Evolutionary conservation across 2,888 invertebrate genomes (phyloP).

Genomic region (Trichopria drosophilae): DNA sequence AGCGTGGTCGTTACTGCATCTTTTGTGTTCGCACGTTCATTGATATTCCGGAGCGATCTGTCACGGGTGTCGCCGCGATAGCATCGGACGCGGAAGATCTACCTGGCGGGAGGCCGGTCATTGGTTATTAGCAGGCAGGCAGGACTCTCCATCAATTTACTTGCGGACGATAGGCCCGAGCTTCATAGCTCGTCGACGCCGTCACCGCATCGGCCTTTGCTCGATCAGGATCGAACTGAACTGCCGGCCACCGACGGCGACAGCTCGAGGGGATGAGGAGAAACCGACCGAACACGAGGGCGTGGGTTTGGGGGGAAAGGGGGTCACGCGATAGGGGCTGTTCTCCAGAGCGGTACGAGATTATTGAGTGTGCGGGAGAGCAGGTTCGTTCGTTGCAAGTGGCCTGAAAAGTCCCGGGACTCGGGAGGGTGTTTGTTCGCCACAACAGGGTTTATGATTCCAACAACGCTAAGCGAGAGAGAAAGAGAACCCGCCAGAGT

Average conservation of each 20-base stretch:
- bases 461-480: no score
- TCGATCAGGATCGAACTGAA: not conserved
- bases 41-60: slow-evolving; percentile 31
- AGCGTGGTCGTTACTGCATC: no score
- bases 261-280: slow-evolving; percentile 20
- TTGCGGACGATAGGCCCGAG: slow-evolving; percentile 22
- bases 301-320: slow-evolving; percentile 6
- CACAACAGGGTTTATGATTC: slow-evolving; percentile 53
- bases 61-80: slow-evolving; percentile 27
- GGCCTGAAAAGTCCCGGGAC: slow-evolving; percentile 55
- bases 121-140: no score
- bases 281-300: slow-evolving; percentile 2
- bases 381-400: slow-evolving; percentile 35
- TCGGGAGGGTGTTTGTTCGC: slow-evolving; percentile 44
- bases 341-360: slow-evolving; percentile 44
- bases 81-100: not conserved
- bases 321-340: slow-evolving; percentile 46
- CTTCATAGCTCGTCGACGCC: not conserved
- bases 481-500: no score
- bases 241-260: slow-evolving; percentile 7
- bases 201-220: not conserved
- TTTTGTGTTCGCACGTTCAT: slow-evolving; percentile 27
- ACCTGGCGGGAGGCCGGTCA: no score
- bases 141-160: slow-evolving; percentile 49
- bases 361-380: slow-evolving; percentile 51